These are phyloP conservation scores for Ips nitidus DNA, from an alignment of 1,140 invertebrate genomes.

Conservation along the genomic window DNA sequence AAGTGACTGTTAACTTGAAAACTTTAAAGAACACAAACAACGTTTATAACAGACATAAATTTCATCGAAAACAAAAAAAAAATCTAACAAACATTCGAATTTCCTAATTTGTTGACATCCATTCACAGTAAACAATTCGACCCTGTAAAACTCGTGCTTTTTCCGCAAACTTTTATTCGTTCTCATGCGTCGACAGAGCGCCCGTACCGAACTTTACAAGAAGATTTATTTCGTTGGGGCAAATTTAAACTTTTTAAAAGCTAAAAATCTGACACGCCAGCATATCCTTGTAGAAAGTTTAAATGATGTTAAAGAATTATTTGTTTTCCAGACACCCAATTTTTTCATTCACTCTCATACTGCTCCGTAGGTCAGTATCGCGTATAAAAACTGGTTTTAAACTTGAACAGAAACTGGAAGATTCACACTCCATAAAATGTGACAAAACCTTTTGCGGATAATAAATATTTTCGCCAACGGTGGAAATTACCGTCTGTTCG, in stretches of 20 bases:
- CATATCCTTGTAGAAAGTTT: constrained; percentile 10
- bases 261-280: constrained; percentile 4
- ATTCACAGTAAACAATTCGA: background rate
- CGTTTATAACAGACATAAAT: too few species aligned
- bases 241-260: constrained; percentile 14
- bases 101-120: background rate
- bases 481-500: constrained; percentile 12
- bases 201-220: constrained; percentile 2
- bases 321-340: constrained; percentile 3
- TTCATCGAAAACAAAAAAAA: too few species aligned
- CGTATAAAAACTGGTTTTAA: background rate
- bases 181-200: constrained; percentile 2
- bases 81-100: too few species aligned
- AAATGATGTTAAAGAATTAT: constrained; percentile 6
- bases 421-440: background rate
- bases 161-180: constrained; percentile 6
- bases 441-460: background rate
- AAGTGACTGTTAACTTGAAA: too few species aligned
- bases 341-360: too few species aligned
- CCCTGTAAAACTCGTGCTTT: background rate
- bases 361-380: background rate
- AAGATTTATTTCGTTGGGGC: constrained; percentile 12
- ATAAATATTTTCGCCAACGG: constrained; percentile 8
- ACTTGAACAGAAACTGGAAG: too few species aligned
- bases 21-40: too few species aligned